Evolutionary conservation across 2,113 vertebrate genomes (phyloP), one percentile per base, ranked within the genome.

Genomic region (Furnarius figulus): DNA sequence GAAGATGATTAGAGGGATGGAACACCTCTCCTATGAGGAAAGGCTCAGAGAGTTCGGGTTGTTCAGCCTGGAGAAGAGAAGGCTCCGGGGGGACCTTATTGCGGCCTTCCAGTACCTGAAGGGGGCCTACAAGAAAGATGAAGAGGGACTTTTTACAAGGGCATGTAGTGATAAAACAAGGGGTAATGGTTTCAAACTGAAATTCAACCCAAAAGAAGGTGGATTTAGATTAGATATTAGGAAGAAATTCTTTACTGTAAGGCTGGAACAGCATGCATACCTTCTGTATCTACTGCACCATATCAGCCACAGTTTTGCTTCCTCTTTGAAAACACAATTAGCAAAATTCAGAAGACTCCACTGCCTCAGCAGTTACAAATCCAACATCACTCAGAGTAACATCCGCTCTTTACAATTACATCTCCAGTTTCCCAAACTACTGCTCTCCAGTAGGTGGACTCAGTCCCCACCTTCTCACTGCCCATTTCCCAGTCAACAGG

Each of bases 401-500:
- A 31, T 8, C 25, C 22, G 14, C 5, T 49, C 40, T 33, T 46
- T 16, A 5, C 1, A 0, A 52, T 33, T 49, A 19, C 42, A 9
- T 4, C 19, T 46, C 22, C 27, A 19, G 14, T 40, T 93, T 80
- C 44, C 50, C 77, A 62, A 66, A 94, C 49, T 59, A 73, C 63
- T 52, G 3, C 23, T 89, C n/a, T 81, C 91, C 91, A 94, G 91
- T 2, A 97, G 91, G 72, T 86, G 91, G 93, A 89, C 59, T 42
- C 80, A 87, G 33, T 6, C 18, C 9, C 46, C 28, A n/a, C 6
- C 37, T 49, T 89, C 84, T 70, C 63, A 70, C 8, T 70, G 15
- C 39, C n/a, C 21, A 12, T 46, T 72, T 85, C 55, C 46, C 37
- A 86, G 28, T 28, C 46, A 72, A 56, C 7, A 28, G 14, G 5